Evolutionary conservation across 2,113 vertebrate genomes (phyloP).

Genomic region (Syngnathoides biaculeatus): DNA sequence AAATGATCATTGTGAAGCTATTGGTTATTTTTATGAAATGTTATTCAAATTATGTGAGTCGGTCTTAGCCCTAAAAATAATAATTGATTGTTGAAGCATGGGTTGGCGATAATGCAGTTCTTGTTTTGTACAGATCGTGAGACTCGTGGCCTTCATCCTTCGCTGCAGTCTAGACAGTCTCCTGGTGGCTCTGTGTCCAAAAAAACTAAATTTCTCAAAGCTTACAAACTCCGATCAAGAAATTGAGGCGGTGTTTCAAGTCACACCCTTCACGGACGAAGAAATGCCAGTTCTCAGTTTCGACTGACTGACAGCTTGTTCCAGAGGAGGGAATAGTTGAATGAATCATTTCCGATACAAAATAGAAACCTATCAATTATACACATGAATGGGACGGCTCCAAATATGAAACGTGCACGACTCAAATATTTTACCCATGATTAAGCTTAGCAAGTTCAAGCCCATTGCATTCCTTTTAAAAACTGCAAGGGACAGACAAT

Average conservation of each 20-base stretch:
- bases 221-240: conserved; percentile 5
- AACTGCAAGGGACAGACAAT: conserved; percentile 25
- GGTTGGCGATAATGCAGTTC: background rate
- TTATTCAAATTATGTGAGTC: no score
- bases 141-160: no score
- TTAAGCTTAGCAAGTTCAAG: conserved; percentile 44
- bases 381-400: conserved; percentile 29
- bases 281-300: conserved; percentile 14
- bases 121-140: no score
- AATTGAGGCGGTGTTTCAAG: conserved; percentile 1
- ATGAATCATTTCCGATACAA: conserved; percentile 2
- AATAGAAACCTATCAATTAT: background rate
- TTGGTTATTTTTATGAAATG: no score
- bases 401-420: conserved; percentile 23
- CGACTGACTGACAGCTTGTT: conserved; percentile 14
- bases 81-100: background rate
- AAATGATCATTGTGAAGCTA: no score
- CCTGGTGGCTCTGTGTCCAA: background rate
- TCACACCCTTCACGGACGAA: conserved; percentile 26
- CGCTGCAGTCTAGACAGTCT: background rate
- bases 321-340: background rate
- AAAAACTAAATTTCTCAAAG: conserved; percentile 3
- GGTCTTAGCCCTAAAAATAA: no score
- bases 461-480: conserved; percentile 23
- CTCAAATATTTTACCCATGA: conserved; percentile 33